Conservation (phyloP, 2,797 vertebrate species). For the Notoglanidium macrostoma region DNA sequence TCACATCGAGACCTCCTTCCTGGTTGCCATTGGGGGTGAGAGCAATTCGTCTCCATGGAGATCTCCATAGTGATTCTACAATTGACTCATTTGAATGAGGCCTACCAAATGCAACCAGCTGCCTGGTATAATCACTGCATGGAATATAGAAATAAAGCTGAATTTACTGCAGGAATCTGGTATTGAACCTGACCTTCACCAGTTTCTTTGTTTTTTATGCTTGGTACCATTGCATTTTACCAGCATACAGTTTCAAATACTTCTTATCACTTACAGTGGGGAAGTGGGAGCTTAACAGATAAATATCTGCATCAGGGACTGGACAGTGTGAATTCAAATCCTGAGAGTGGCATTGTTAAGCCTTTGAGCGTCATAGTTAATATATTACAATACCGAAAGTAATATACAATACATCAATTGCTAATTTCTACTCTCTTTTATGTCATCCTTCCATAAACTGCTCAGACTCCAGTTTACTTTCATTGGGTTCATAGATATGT, state of each 20-base stretch:
- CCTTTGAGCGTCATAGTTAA: neutral
- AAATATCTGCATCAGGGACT: neutral
- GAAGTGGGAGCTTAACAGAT: neutral
- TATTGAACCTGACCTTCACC: neutral
- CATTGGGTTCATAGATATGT: neutral
- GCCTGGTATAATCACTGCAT: slow-evolving; percentile 16
- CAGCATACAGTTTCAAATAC: neutral
- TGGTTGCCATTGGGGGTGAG: slow-evolving; percentile 29
- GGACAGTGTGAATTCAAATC: neutral
- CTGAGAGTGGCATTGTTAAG: neutral
- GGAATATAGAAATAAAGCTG: neutral
- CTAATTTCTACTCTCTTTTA: neutral
- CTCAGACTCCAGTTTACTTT: neutral
- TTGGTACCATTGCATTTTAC: neutral
- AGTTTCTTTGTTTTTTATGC: neutral
- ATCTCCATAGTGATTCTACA: slow-evolving; percentile 41
- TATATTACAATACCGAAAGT: neutral
- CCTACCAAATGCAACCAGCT: slow-evolving; percentile 28
- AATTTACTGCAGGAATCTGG: neutral
- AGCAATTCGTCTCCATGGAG: slow-evolving; percentile 45
- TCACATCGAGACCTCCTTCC: slow-evolving; percentile 37
- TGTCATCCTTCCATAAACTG: neutral
- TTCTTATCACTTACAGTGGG: neutral
- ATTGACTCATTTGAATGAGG: slow-evolving; percentile 21
- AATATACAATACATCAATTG: neutral